Evolutionary conservation across 2,888 invertebrate genomes (phyloP), one percentile per base, ranked within the genome.

Genomic region (Drosophila longiperda): DNA sequence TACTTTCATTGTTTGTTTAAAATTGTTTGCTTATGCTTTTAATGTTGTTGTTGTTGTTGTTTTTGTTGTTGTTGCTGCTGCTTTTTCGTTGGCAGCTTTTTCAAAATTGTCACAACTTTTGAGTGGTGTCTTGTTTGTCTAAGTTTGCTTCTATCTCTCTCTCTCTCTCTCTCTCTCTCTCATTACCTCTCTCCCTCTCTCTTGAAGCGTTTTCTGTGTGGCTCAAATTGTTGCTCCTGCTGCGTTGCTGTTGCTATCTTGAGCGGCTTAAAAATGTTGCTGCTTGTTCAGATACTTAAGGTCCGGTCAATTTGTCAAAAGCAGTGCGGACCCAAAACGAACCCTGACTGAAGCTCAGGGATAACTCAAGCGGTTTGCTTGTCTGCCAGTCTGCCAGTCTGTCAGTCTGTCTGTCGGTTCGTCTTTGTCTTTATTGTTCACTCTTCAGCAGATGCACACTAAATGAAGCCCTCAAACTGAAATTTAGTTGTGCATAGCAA

Each of bases 1-100:
- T 58, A 78, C 73, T 74, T 74, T 75, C 23, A 66, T 75, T 83
- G 84, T 83, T 87, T 81, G 87, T 63, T 66, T 29, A 66, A 78
- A 84, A 79, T 76, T 83, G 79, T 83, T 76, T 83, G 63, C 76
- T 76, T 74, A 67, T 67, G 82, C 40, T 73, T 33, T 63, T 23
- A 33, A 15, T 32, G 32, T 53, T 42, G 54, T 50, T 74, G 42
- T 64, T 48, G 62, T 57, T 54, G 52, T 29, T 61, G 45, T 58
- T 64, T 29, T 49, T 38, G 33, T 17, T 61, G 45, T 29, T 65
- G 42, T 11, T 59, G 48, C 4, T 33, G 52, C 29, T 55, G 55
- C n/a, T 45, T 17, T 42, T 57, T 20, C 15, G 32, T 38, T n/a
- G 29, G 50, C 32, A 66, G 66, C 60, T 58, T 68, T 66, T 66